Percentiles rank a stretch among this genome's conserved stretches.
Evolutionary conservation across 2,797 vertebrate species (phyloP).

Genomic region (Takifugu ocellatus): DNA sequence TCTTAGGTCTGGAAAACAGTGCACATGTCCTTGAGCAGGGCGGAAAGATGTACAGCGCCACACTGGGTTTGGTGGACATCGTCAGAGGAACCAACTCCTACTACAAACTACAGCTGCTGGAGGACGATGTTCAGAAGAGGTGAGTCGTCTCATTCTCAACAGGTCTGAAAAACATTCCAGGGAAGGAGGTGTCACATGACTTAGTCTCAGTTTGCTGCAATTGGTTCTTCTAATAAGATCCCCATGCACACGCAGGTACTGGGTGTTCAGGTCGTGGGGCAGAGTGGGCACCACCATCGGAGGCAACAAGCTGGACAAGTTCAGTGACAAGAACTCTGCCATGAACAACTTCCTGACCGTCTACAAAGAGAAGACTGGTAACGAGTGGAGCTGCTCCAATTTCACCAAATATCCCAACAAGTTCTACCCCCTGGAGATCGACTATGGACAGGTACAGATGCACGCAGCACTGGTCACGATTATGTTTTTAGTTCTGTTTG

Average conservation of each 20-base stretch:
- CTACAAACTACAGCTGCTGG: conserved; percentile 94
- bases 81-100: conserved; percentile 96
- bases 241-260: conserved; percentile 77
- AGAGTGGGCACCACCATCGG: conserved; percentile 94
- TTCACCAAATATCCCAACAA: conserved; percentile 97
- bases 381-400: conserved; percentile 85
- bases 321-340: conserved; percentile 90
- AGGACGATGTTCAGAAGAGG: conserved; percentile 93
- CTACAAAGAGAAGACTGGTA: conserved; percentile 96
- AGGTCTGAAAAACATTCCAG: too few species aligned
- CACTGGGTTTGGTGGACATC: conserved; percentile 93
- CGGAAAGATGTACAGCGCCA: conserved; percentile 95
- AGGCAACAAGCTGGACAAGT: conserved; percentile 94
- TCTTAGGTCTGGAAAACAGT: conserved; percentile 87
- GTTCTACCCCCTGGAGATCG: conserved; percentile 97
- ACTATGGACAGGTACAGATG: conserved; percentile 90
- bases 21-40: conserved; percentile 94
- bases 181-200: too few species aligned
- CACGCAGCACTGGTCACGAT: neutral
- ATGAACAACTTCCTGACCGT: conserved; percentile 88
- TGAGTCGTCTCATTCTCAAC: conserved; percentile 43
- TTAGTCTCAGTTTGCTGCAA: too few species aligned
- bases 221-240: neutral
- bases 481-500: conserved; percentile 2
- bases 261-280: conserved; percentile 98